Evolutionary conservation across 1,140 invertebrate genomes (phyloP).

Genomic region (Bombus soroeensis): DNA sequence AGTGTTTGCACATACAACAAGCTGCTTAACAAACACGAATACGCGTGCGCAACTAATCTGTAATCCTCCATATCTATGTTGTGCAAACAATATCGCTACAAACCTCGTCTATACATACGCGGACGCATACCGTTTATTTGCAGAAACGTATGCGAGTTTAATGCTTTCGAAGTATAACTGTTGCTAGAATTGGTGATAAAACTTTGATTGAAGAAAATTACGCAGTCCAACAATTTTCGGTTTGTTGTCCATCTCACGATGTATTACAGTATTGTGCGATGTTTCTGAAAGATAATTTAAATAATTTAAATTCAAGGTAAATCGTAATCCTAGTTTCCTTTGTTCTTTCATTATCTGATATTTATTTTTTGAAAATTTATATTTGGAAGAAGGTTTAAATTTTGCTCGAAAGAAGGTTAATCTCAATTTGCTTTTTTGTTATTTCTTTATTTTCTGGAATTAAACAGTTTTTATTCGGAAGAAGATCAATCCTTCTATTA

Average conservation of each 20-base stretch:
- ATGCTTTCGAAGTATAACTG: not conserved
- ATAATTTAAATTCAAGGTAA: no score
- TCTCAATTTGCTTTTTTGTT: not conserved
- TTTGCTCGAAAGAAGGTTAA: no score
- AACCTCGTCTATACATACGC: not conserved
- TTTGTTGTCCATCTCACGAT: no score
- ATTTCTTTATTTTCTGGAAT: not conserved
- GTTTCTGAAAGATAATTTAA: no score
- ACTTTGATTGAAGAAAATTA: not conserved
- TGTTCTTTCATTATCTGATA: no score
- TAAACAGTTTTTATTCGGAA: not conserved
- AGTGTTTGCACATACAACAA: conserved; percentile 7
- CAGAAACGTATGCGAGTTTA: not conserved
- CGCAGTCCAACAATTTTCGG: no score
- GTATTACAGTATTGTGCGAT: no score
- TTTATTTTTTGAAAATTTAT: no score
- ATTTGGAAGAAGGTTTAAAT: no score
- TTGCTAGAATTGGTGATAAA: not conserved
- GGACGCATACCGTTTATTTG: conserved; percentile 2
- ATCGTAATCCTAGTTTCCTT: no score
- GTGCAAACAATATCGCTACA: conserved; percentile 29
- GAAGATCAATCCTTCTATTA: not conserved
- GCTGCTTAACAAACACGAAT: conserved; percentile 34
- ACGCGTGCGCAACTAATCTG: not conserved
- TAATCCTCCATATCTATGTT: conserved; percentile 30